Evolutionary conservation across 2,113 vertebrate species (phyloP).

Genomic region (Monopterus albus): DNA sequence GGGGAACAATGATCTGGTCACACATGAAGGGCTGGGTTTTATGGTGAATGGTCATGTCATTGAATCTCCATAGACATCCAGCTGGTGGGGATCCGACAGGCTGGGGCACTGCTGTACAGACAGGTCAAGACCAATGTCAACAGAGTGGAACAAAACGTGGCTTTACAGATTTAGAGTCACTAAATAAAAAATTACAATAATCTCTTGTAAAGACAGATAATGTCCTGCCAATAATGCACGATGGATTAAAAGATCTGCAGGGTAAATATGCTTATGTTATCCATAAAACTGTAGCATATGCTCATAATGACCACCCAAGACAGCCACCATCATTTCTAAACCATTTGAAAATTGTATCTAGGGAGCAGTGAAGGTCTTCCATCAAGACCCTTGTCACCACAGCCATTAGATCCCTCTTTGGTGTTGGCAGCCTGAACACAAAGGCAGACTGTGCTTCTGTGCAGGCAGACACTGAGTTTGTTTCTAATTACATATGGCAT

Average conservation of each 20-base stretch:
- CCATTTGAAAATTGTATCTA: background rate
- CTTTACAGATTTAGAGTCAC: background rate
- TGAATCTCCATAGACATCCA: constrained; percentile 66
- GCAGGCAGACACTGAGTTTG: constrained; percentile 73
- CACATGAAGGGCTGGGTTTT: constrained; percentile 83
- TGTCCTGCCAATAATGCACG: background rate
- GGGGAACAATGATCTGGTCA: constrained; percentile 83
- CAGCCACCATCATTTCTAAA: background rate
- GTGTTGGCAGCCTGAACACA: constrained; percentile 23
- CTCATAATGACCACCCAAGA: background rate
- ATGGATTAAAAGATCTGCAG: background rate
- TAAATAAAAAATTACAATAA: background rate
- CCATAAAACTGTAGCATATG: background rate
- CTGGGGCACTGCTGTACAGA: constrained; percentile 26
- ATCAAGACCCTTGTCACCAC: constrained; percentile 22
- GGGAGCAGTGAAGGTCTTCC: constrained; percentile 27
- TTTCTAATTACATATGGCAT: constrained; percentile 83
- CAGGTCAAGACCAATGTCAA: constrained; percentile 49
- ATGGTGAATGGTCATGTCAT: constrained; percentile 60
- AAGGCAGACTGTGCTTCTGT: constrained; percentile 63
- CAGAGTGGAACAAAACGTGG: background rate
- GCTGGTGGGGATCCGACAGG: constrained; percentile 33
- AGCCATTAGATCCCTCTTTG: constrained; percentile 6
- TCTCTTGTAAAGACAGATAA: background rate
- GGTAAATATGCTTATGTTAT: background rate